Percentiles rank a stretch among this genome's conserved stretches.
These are phyloP conservation scores for Drosophila triauraria DNA, from an alignment of 1,140 invertebrate species.

Conservation along the genomic window DNA sequence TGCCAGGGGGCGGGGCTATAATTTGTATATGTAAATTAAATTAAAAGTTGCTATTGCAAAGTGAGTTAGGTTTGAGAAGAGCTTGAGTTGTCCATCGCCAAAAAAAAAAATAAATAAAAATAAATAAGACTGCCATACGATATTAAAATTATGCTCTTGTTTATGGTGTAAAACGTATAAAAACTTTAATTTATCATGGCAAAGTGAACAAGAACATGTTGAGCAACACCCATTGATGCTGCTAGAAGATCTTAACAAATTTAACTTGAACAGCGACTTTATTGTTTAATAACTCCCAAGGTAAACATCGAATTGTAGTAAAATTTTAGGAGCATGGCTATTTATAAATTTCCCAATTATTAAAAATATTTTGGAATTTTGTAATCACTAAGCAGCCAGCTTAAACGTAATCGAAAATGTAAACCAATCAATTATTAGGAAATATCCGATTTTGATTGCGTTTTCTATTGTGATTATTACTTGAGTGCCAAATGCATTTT, in stretches of 20 bases:
- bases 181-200: too few relatives aligned
- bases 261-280: fast-evolving
- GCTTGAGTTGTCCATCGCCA: not conserved
- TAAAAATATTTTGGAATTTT: too few relatives aligned
- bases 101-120: too few relatives aligned
- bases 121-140: fast-evolving
- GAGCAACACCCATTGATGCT: too few relatives aligned
- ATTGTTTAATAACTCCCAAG: too few relatives aligned
- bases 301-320: too few relatives aligned
- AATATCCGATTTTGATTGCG: not conserved
- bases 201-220: not conserved
- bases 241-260: too few relatives aligned
- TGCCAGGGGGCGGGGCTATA: not conserved
- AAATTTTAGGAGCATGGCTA: too few relatives aligned
- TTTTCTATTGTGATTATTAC: slow-evolving; percentile 9
- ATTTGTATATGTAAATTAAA: slow-evolving; percentile 74
- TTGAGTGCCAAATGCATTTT: slow-evolving; percentile 53
- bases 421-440: not conserved
- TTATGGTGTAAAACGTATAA: not conserved
- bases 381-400: too few relatives aligned
- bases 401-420: too few relatives aligned
- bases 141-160: not conserved
- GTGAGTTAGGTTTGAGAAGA: slow-evolving; percentile 4
- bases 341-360: too few relatives aligned
- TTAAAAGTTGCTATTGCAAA: slow-evolving; percentile 62